Percentiles rank a stretch among this genome's conserved stretches.
Evolutionary conservation across 2,797 vertebrate genomes (phyloP).

Genomic region (Anguilla megastoma): DNA sequence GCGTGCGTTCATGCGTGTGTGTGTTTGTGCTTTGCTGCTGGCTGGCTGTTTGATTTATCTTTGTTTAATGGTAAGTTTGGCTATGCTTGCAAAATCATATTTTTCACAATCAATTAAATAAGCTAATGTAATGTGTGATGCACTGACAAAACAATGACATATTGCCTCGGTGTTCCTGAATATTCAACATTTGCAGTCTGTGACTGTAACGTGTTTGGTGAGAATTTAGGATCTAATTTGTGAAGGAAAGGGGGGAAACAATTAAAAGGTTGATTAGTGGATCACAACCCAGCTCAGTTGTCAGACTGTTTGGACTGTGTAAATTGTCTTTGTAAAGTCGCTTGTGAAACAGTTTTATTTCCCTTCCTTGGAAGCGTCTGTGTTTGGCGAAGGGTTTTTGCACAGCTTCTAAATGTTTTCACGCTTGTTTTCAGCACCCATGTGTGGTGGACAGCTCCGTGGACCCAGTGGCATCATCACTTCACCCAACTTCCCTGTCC

Average conservation of each 20-base stretch:
- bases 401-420: background rate
- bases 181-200: background rate
- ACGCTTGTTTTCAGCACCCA: conserved; percentile 77
- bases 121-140: conserved; percentile 23
- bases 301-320: background rate
- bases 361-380: background rate
- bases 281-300: background rate
- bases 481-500: conserved; percentile 96
- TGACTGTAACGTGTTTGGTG: background rate
- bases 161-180: conserved; percentile 3
- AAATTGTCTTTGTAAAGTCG: background rate
- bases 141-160: conserved; percentile 17
- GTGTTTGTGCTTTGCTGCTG: background rate
- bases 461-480: conserved; percentile 92
- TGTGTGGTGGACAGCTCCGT: conserved; percentile 89
- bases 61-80: conserved; percentile 15
- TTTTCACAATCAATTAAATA: conserved; percentile 5
- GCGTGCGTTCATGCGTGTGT: conserved; percentile 3
- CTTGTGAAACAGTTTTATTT: conserved; percentile 7
- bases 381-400: background rate
- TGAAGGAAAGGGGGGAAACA: background rate
- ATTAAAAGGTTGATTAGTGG: conserved; percentile 3
- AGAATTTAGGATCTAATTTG: conserved; percentile 2
- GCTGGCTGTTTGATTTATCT: background rate
- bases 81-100: background rate